Conservation (phyloP, 1,140 invertebrate genomes). For the Musca domestica region DNA sequence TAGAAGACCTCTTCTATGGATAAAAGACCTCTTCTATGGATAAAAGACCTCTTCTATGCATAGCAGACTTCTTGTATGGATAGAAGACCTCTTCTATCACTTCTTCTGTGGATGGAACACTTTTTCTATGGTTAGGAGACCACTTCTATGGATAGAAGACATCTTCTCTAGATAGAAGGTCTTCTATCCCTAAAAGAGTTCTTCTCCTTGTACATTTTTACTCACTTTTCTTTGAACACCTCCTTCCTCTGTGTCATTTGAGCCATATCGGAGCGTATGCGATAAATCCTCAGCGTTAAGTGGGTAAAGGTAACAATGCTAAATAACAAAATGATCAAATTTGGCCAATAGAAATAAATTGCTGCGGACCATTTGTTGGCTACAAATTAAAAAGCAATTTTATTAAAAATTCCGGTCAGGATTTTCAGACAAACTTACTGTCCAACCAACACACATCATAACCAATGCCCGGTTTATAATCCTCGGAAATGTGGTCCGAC, state of each 20-base stretch:
- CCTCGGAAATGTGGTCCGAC: constrained; percentile 39
- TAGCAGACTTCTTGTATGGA: no score
- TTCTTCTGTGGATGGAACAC: no score
- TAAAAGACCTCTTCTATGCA: no score
- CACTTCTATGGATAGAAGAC: no score
- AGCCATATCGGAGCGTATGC: constrained; percentile 58
- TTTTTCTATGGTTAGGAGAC: no score
- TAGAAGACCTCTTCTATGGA: no score
- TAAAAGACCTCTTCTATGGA: no score
- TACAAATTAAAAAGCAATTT: neutral
- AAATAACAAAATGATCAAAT: constrained; percentile 64
- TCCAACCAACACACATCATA: constrained; percentile 59
- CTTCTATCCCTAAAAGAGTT: no score
- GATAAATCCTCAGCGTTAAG: constrained; percentile 65
- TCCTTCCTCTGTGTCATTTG: constrained; percentile 58
- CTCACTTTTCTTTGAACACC: constrained; percentile 4
- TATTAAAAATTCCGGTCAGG: neutral
- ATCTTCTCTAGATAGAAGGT: no score
- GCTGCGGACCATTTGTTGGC: constrained; percentile 50
- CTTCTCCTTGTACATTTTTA: no score
- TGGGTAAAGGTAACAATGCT: constrained; percentile 68
- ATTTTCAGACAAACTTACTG: constrained; percentile 50
- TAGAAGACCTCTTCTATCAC: no score
- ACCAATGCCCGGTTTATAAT: constrained; percentile 57
- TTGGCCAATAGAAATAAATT: constrained; percentile 71